Base-by-base conservation (phyloP, 2,797 vertebrate genomes). In the Rhinichthys osculus region DNA sequence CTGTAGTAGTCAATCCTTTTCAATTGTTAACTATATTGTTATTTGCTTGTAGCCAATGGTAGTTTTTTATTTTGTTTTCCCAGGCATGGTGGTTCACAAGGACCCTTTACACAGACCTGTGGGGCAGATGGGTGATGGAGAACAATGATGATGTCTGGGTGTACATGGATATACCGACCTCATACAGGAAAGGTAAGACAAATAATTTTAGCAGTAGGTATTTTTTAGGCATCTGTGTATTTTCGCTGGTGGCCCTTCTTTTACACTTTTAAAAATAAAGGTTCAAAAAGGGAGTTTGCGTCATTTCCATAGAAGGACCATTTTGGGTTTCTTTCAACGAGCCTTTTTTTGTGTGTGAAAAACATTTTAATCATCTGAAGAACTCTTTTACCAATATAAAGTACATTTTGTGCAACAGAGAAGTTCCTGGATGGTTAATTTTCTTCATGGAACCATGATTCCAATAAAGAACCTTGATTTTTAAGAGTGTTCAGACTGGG, bases 51-150 rank as follows among this genome's bases (percentile, higher is more conserved):
- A 16, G 27, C 5, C 30, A 33, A 66, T 17, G 62, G 14, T 66
- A 6, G 27, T 66, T 73, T 19, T 82, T 27, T 30, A 4, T 50
- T 50, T 4, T 17, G 66, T 87, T 82, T 76, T 11, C 19, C 13
- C 89, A 96, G 96, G 95, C 94, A 54, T 96, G 96, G 96, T 96
- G 95, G 95, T 80, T 92, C 82, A 91, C 90, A 17, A 44, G 89
- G 3, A 83, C 30, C 0, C 14, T 90, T 79, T 92, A 92, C 16
- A 95, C 94, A 66, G 96, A 96, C 83, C 47, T 96, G 85, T 96
- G 96, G 96, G 95, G 94, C 57, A 88, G 47, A 52, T 96, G 95
- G 95, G 89, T 89, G 59, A 70, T 93, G 57, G 21, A 8, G 64
- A 57, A 52, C 33, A 76, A 44, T 57, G 88, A 91, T 72, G 73